Evolutionary conservation across 2,797 vertebrate genomes (phyloP).

Genomic region (Fistularia commersonii): DNA sequence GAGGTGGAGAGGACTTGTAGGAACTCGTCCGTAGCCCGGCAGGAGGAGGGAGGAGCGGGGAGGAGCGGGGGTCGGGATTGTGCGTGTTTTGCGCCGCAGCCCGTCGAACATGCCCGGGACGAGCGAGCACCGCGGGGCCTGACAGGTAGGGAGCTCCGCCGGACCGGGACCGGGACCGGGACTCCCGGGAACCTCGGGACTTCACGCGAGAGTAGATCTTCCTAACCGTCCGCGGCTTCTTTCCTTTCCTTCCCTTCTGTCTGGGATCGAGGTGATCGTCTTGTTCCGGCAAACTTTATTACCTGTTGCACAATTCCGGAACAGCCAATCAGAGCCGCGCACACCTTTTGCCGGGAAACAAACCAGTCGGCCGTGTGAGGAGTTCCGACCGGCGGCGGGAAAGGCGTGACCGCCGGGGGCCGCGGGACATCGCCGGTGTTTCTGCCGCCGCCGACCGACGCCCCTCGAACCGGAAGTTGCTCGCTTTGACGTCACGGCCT

Average conservation of each 20-base stretch:
- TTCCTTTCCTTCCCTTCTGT: constrained; percentile 1
- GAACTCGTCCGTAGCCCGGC: constrained; percentile 40
- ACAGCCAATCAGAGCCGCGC: background rate
- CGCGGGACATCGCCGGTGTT: constrained; percentile 60
- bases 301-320: background rate
- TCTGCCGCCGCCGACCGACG: constrained; percentile 44
- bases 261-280: too few relatives aligned
- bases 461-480: constrained; percentile 40
- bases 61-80: background rate
- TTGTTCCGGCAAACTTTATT: too few relatives aligned
- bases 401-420: too few relatives aligned
- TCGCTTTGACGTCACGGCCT: background rate
- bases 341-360: too few relatives aligned
- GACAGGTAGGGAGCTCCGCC: constrained; percentile 55
- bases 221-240: background rate
- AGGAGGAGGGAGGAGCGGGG: background rate
- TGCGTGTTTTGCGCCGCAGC: constrained; percentile 16
- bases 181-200: background rate
- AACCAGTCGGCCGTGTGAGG: too few relatives aligned
- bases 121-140: constrained; percentile 15
- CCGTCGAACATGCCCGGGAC: constrained; percentile 36
- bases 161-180: background rate
- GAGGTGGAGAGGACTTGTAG: too few relatives aligned
- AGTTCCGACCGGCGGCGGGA: too few relatives aligned
- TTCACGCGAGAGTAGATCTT: constrained; percentile 11